A percentile compares a stretch with the other conserved stretches of the same genome.
Evolutionary conservation across 2,888 invertebrate species (phyloP).

Genomic region (Eupeodes latifasciatus): DNA sequence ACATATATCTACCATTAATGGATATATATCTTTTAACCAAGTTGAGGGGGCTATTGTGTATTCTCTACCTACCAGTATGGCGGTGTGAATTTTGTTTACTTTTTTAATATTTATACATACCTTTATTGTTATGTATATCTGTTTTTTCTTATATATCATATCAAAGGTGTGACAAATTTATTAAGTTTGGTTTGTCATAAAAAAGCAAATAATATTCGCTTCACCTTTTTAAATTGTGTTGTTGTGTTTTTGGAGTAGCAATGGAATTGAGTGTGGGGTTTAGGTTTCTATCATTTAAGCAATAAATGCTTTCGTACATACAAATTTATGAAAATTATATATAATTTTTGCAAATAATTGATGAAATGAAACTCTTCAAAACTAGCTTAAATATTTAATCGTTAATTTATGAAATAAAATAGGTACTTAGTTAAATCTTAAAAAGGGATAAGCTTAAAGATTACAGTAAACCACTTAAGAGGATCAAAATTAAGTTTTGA

Average conservation of each 20-base stretch:
- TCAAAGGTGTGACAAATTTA: slow-evolving; percentile 14
- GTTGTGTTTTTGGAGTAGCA: neutral
- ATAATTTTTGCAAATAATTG: too few relatives aligned
- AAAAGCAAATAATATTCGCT: neutral
- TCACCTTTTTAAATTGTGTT: neutral
- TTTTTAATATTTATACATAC: neutral
- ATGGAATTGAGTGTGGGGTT: neutral
- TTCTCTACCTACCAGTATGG: neutral
- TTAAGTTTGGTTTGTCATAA: neutral
- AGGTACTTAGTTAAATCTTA: too few relatives aligned
- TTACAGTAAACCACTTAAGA: too few relatives aligned
- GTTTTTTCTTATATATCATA: neutral
- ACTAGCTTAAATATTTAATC: too few relatives aligned
- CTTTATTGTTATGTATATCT: neutral
- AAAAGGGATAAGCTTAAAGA: too few relatives aligned
- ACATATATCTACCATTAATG: neutral
- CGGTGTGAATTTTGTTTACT: slow-evolving; percentile 9
- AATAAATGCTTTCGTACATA: too few relatives aligned
- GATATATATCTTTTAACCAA: slow-evolving; percentile 4
- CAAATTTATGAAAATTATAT: too few relatives aligned
- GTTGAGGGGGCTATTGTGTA: slow-evolving; percentile 20
- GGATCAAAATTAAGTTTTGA: too few relatives aligned
- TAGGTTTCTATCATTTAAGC: too few relatives aligned
- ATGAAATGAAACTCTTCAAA: too few relatives aligned
- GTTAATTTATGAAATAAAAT: too few relatives aligned